Conservation (phyloP, 2,888 invertebrate genomes). For the Torymus texanus region DNA sequence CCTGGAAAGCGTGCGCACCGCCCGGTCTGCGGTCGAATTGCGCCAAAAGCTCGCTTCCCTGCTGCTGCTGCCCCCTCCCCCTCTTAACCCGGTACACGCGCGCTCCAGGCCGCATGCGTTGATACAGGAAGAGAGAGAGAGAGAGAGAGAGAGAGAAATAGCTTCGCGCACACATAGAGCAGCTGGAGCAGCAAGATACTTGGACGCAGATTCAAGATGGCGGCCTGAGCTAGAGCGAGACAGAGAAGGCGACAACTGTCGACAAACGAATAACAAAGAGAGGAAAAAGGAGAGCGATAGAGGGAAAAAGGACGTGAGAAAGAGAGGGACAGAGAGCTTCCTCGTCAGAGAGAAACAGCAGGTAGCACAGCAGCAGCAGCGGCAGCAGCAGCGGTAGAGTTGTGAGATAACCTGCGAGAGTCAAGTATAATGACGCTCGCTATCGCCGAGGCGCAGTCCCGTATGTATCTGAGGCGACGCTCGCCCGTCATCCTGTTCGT, state of each 20-base stretch:
- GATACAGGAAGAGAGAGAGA: not conserved
- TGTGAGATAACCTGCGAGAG: not conserved
- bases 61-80: too few species aligned
- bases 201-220: constrained; percentile 60
- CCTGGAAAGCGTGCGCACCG: not conserved
- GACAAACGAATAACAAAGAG: constrained; percentile 3
- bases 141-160: not conserved
- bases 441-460: constrained; percentile 35
- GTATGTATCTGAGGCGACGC: constrained; percentile 43
- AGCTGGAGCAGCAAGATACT: not conserved
- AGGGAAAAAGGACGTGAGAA: constrained; percentile 15
- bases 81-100: not conserved
- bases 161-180: not conserved
- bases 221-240: constrained; percentile 51
- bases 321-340: constrained; percentile 5
- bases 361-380: not conserved
- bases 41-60: constrained; percentile 4
- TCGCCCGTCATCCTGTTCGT: constrained; percentile 56
- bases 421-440: constrained; percentile 29
- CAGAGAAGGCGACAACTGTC: not conserved
- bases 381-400: not conserved
- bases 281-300: constrained; percentile 2
- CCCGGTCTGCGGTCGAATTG: constrained; percentile 21
- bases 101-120: constrained; percentile 50
- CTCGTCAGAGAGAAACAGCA: not conserved